phyloP scores from a whole-genome alignment of 1,140 invertebrate genomes.

The Dreissena rostriformis region DNA sequence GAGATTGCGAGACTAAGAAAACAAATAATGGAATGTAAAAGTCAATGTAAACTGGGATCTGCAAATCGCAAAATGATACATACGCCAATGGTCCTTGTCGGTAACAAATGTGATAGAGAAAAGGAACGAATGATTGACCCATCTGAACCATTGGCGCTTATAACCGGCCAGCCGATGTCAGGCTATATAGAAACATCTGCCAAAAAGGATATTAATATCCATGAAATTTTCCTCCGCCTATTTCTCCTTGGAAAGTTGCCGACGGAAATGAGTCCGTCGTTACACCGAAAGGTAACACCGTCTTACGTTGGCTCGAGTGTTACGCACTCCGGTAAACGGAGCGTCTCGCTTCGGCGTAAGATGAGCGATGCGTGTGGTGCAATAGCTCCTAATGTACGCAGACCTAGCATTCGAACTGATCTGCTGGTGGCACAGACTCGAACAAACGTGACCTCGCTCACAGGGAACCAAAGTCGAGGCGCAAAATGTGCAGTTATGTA shows the following conservation, averaged over 20 bases:
- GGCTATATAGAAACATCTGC: conserved; percentile 91
- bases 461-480: neutral
- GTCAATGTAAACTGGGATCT: conserved; percentile 60
- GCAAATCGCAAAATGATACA: conserved; percentile 73
- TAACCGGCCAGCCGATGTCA: conserved; percentile 82
- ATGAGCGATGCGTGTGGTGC: conserved; percentile 93
- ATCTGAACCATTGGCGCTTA: conserved; percentile 64
- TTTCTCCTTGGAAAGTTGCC: conserved; percentile 90
- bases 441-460: conserved; percentile 45
- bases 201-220: conserved; percentile 89
- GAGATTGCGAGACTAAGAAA: conserved; percentile 91
- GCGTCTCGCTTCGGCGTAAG: conserved; percentile 88
- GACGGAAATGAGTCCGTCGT: conserved; percentile 92
- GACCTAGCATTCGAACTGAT: conserved; percentile 92
- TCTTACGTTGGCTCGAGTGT: conserved; percentile 66
- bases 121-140: conserved; percentile 83
- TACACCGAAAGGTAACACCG: conserved; percentile 84
- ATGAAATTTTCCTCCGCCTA: conserved; percentile 90
- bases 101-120: conserved; percentile 90
- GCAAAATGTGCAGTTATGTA: conserved; percentile 33
- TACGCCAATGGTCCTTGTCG: conserved; percentile 91
- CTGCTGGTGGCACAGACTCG: conserved; percentile 90
- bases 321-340: conserved; percentile 80
- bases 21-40: conserved; percentile 87
- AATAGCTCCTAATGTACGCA: conserved; percentile 90